A percentile compares a stretch with the other conserved stretches of the same genome.
These are phyloP conservation scores for Lasioglossum lativentre DNA, from an alignment of 2,888 invertebrate genomes.

Conservation along the genomic window DNA sequence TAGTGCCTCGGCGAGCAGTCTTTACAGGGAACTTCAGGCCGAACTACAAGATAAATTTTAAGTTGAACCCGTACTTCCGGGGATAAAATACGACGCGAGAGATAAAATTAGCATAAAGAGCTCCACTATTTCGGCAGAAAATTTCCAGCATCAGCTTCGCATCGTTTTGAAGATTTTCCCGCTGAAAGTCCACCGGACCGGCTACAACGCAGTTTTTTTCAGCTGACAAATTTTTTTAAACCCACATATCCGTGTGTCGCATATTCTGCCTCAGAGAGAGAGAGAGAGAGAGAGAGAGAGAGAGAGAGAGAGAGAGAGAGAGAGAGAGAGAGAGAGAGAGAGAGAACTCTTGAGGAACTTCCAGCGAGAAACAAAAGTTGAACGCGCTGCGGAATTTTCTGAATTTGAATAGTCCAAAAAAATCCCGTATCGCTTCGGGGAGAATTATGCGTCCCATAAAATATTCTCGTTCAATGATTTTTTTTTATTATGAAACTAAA, in stretches of 20 bases:
- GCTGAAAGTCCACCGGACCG: neutral
- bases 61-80: neutral
- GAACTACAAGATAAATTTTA: constrained; percentile 15
- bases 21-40: neutral
- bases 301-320: too few species aligned
- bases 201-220: neutral
- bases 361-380: neutral
- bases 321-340: too few species aligned
- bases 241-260: neutral
- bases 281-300: too few species aligned
- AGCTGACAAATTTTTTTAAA: constrained; percentile 17
- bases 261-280: neutral
- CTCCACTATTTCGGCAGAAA: constrained; percentile 5
- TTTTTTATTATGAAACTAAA: neutral
- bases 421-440: too few species aligned
- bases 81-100: constrained; percentile 2
- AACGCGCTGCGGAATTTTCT: neutral
- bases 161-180: neutral
- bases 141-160: neutral
- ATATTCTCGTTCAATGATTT: neutral
- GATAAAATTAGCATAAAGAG: constrained; percentile 13
- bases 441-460: neutral
- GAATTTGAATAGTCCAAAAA: neutral
- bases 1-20: neutral
- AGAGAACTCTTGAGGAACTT: neutral